Percentiles rank a stretch among this genome's conserved stretches.
Evolutionary conservation across 2,113 vertebrate species (phyloP).

Genomic region (Thermophis baileyi): DNA sequence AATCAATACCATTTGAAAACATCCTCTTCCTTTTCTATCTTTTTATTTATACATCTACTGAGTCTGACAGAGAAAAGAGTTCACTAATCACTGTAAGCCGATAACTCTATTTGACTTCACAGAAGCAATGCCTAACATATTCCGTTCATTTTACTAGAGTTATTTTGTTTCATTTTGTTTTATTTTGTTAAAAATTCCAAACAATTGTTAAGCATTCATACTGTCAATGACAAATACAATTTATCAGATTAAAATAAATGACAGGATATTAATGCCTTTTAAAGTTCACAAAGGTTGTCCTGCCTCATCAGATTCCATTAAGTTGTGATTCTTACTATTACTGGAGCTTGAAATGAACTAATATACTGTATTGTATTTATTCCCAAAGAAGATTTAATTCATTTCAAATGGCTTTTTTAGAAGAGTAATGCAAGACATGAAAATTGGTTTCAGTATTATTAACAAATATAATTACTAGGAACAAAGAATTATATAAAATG

Average conservation of each 20-base stretch:
- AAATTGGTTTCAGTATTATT: conserved; percentile 21
- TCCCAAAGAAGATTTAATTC: conserved; percentile 16
- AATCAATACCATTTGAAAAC: background rate
- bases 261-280: background rate
- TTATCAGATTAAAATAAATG: conserved; percentile 15
- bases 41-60: background rate
- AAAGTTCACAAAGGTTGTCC: conserved; percentile 5
- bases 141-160: background rate
- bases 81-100: background rate
- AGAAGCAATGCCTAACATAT: background rate
- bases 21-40: background rate
- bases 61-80: background rate
- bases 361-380: conserved; percentile 13
- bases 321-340: conserved; percentile 1
- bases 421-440: conserved; percentile 5
- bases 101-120: background rate
- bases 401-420: conserved; percentile 15
- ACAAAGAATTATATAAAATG: conserved; percentile 4
- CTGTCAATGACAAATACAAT: conserved; percentile 15
- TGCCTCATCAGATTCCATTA: background rate
- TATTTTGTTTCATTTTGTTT: background rate
- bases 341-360: conserved; percentile 7
- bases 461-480: conserved; percentile 33
- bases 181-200: background rate
- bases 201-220: conserved; percentile 4